Percentiles rank a stretch among this genome's conserved stretches.
These are phyloP conservation scores for Paraescarpia echinospica DNA, from an alignment of 1,140 invertebrate genomes.

Conservation along the genomic window DNA sequence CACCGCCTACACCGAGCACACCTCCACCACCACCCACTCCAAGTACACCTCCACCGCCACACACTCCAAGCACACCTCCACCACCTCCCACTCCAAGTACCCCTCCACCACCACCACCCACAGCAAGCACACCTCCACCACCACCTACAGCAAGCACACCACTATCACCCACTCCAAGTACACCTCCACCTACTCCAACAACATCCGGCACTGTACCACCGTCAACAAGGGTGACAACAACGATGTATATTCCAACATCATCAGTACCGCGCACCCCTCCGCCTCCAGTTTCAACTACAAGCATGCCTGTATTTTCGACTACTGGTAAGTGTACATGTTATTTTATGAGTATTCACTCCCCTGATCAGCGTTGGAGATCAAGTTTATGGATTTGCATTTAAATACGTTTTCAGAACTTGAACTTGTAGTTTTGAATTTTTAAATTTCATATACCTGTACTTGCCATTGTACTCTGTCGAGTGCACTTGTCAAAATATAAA, in stretches of 20 bases:
- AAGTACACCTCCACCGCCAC: not conserved
- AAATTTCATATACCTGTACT: too few species aligned
- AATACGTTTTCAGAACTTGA: too few species aligned
- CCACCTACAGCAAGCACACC: not conserved
- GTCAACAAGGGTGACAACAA: not conserved
- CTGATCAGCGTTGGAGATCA: too few species aligned
- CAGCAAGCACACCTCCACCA: not conserved
- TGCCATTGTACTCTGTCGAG: too few species aligned
- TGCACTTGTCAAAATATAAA: too few species aligned
- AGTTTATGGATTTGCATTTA: too few species aligned
- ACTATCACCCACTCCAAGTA: not conserved
- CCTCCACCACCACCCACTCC: not conserved
- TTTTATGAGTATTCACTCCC: not conserved
- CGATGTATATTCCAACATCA: not conserved
- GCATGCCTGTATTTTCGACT: not conserved
- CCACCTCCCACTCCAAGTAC: not conserved
- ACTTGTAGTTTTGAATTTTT: too few species aligned
- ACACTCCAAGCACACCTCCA: not conserved
- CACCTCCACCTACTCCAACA: not conserved
- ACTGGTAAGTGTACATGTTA: not conserved
- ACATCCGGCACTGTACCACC: not conserved
- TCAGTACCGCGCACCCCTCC: not conserved
- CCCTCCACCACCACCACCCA: not conserved
- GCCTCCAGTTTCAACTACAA: not conserved
- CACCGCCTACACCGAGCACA: not conserved